A percentile compares a stretch with the other conserved stretches of the same genome.
Evolutionary conservation across 2,888 invertebrate genomes (phyloP).

Genomic region (Chironomus riparius): DNA sequence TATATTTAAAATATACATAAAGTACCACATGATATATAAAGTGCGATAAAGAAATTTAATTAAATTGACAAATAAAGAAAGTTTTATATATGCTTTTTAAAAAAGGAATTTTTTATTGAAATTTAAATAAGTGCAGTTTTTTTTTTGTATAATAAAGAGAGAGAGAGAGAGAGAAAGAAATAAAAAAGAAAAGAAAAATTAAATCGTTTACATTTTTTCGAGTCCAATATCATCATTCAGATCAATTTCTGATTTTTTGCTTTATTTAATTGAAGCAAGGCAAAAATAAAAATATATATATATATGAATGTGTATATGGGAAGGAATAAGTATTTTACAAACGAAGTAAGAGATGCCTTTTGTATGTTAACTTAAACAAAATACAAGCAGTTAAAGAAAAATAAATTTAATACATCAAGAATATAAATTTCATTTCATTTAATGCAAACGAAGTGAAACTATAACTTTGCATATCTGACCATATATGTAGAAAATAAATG

Average conservation of each 20-base stretch:
- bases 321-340: neutral
- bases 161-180: neutral
- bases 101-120: neutral
- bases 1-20: neutral
- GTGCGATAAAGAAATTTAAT: neutral
- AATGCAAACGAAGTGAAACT: conserved; percentile 28
- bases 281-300: neutral
- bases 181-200: neutral
- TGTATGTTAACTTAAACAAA: conserved; percentile 14
- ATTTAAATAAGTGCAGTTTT: neutral
- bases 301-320: too few relatives aligned
- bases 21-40: neutral
- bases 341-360: conserved; percentile 10
- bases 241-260: conserved; percentile 7
- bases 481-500: conserved; percentile 23
- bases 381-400: conserved; percentile 17
- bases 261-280: conserved; percentile 20
- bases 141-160: neutral
- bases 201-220: neutral
- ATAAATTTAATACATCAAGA: conserved; percentile 27
- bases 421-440: conserved; percentile 28
- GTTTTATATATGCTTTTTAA: neutral
- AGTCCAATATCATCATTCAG: conserved; percentile 7
- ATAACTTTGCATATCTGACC: conserved; percentile 27
- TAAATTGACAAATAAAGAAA: conserved; percentile 1